Evolutionary conservation across 1,140 invertebrate species (phyloP).

Genomic region (Arion vulgaris): DNA sequence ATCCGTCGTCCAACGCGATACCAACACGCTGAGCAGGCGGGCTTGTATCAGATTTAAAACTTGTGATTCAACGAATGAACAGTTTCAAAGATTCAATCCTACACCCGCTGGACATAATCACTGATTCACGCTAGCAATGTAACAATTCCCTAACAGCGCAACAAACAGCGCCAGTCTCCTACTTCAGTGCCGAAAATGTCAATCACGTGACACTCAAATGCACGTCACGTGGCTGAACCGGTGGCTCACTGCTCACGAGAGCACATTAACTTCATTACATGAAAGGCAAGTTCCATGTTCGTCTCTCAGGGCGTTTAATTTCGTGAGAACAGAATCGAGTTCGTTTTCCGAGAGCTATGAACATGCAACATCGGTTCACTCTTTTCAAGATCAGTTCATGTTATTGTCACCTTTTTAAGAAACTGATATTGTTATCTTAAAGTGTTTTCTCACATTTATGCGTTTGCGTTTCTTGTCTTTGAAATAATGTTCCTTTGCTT

Average conservation of each 20-base stretch:
- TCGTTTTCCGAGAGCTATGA: background rate
- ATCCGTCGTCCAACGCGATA: no score
- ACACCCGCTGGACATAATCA: background rate
- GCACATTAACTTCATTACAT: constrained; percentile 12
- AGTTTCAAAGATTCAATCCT: no score
- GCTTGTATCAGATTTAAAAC: no score
- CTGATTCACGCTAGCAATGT: background rate
- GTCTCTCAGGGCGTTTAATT: background rate
- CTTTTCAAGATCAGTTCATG: background rate
- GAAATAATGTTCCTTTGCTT: no score
- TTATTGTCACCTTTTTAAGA: background rate
- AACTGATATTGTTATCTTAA: no score
- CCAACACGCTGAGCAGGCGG: no score
- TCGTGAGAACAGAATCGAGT: constrained; percentile 11
- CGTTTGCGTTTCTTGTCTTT: no score
- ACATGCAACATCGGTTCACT: background rate
- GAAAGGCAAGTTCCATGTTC: background rate
- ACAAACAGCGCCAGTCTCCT: background rate
- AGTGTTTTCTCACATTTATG: no score
- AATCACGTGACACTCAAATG: background rate
- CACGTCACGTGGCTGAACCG: background rate
- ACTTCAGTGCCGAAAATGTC: background rate
- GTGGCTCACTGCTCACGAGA: background rate
- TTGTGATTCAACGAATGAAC: no score
- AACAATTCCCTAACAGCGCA: background rate